These are phyloP conservation scores for Copidosoma floridanum DNA, from an alignment of 1,140 invertebrate species.

Conservation along the genomic window DNA sequence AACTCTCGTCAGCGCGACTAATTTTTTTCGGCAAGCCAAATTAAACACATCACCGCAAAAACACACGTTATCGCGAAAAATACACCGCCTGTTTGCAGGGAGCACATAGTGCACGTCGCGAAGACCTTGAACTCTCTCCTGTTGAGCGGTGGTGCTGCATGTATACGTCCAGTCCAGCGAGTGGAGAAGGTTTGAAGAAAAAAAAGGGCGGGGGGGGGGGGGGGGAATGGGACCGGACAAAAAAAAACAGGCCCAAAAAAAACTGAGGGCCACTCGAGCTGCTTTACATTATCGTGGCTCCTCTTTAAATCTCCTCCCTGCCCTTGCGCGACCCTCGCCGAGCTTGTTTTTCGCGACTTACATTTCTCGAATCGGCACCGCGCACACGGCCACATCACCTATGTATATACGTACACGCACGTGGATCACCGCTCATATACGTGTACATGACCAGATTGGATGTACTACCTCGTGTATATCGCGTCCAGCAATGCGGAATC, in stretches of 20 bases:
- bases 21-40: conserved; percentile 9
- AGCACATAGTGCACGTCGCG: not conserved
- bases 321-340: not conserved
- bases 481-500: conserved; percentile 18
- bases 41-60: not conserved
- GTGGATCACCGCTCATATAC: not conserved
- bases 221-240: not conserved
- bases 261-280: conserved; percentile 4
- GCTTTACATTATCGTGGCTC: conserved; percentile 20
- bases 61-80: not conserved
- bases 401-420: not conserved
- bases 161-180: not conserved
- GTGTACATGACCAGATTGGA: no score
- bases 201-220: not conserved
- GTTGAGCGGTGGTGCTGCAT: not conserved
- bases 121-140: conserved; percentile 10
- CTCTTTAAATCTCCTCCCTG: conserved; percentile 14
- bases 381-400: not conserved
- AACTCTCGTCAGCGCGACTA: not conserved
- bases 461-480: conserved; percentile 15
- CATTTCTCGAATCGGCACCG: conserved; percentile 15
- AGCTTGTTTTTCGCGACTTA: conserved; percentile 7
- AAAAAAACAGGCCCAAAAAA: conserved; percentile 1
- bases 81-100: conserved; percentile 8
- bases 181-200: not conserved